phyloP scores from a whole-genome alignment of 2,113 vertebrate species.

The Ctenomys sociabilis region DNA sequence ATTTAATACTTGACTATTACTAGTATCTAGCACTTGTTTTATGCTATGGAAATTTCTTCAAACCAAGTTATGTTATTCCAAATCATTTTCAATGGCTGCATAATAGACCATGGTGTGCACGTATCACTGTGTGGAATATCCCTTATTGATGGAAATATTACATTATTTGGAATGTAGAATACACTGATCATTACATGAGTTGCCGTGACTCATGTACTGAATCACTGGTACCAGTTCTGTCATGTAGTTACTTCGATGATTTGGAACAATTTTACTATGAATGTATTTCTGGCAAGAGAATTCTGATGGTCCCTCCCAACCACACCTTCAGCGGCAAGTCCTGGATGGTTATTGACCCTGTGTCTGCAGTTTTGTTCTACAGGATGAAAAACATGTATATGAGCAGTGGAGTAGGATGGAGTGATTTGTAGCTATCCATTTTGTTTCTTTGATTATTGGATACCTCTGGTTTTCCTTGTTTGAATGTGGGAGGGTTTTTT shows the following conservation, averaged over 20 bases:
- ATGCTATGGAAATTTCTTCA: neutral
- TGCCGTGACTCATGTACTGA: constrained; percentile 64
- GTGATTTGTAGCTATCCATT: neutral
- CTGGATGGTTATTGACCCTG: neutral
- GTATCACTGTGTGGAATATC: neutral
- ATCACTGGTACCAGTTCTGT: constrained; percentile 55
- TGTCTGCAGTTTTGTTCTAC: neutral
- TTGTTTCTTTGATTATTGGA: neutral
- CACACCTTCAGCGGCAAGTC: constrained; percentile 62
- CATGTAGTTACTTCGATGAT: constrained; percentile 32
- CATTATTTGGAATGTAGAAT: constrained; percentile 31
- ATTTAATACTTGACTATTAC: neutral
- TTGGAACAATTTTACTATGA: constrained; percentile 69
- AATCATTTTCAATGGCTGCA: neutral
- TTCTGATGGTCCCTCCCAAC: constrained; percentile 58
- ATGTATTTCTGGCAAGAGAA: constrained; percentile 55
- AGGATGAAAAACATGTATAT: neutral
- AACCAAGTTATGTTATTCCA: neutral
- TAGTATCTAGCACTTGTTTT: neutral
- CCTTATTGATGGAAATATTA: constrained; percentile 59
- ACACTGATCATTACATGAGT: constrained; percentile 43
- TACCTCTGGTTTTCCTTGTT: neutral
- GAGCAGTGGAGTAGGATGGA: neutral
- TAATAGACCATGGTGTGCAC: neutral
- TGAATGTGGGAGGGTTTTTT: neutral